Evolutionary conservation across 2,888 invertebrate genomes (phyloP).

Genomic region (Drosophila ochracea): DNA sequence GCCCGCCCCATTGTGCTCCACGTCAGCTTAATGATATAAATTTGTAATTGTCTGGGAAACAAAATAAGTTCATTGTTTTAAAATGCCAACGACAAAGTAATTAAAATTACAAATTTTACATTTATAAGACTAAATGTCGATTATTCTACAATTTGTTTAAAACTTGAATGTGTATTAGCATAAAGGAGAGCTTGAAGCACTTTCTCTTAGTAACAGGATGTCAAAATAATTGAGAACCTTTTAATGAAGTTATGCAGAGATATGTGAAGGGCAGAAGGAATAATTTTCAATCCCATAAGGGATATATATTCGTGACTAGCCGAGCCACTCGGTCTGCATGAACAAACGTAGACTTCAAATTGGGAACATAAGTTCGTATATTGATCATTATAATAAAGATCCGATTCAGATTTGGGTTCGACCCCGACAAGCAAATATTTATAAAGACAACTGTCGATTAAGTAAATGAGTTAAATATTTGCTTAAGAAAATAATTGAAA

Average conservation of each 20-base stretch:
- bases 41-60: constrained; percentile 12
- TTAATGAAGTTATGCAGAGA: background rate
- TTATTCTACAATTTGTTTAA: background rate
- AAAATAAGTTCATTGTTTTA: background rate
- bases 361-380: background rate
- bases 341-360: no score
- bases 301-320: background rate
- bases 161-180: background rate
- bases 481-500: background rate
- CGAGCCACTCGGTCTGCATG: background rate
- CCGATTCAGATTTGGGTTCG: background rate
- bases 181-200: background rate
- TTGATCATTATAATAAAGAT: background rate
- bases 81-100: background rate
- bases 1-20: background rate
- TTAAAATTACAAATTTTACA: background rate
- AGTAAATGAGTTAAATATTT: background rate
- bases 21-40: constrained; percentile 20
- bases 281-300: background rate
- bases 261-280: background rate
- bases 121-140: no score
- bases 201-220: no score
- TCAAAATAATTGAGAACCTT: background rate
- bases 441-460: background rate
- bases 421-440: background rate